Evolutionary conservation across 2,888 invertebrate species (phyloP).

Genomic region (Dryococelus australis): DNA sequence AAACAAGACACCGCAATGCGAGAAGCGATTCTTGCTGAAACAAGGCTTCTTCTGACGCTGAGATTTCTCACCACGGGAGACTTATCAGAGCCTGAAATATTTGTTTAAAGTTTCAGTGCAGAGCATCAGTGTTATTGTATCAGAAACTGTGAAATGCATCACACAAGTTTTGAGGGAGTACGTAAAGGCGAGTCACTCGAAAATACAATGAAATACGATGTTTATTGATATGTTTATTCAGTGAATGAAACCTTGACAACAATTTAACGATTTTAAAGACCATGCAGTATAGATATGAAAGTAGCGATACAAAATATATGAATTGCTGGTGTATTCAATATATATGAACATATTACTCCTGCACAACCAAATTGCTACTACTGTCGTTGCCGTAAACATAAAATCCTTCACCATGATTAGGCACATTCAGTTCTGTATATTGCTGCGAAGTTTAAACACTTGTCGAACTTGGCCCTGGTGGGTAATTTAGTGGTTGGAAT

Average conservation of each 20-base stretch:
- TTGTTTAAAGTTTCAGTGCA: conserved; percentile 1
- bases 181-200: neutral
- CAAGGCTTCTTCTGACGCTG: neutral
- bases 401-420: neutral
- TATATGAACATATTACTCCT: too few species aligned
- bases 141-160: neutral
- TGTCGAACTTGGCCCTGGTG: neutral
- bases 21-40: neutral
- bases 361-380: neutral
- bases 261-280: neutral
- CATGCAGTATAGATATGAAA: neutral
- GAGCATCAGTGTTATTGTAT: neutral
- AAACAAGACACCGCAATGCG: neutral
- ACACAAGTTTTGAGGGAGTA: neutral
- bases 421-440: too few species aligned
- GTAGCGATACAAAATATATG: neutral
- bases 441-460: neutral
- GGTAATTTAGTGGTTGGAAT: neutral
- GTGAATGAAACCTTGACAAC: neutral
- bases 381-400: neutral
- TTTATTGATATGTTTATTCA: neutral
- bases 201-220: neutral
- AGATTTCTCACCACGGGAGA: neutral
- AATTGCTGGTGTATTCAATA: neutral
- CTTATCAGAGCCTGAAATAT: neutral